A percentile compares a stretch with the other conserved stretches of the same genome.
These are phyloP conservation scores for Ochlodes sylvanus DNA, from an alignment of 2,888 invertebrate genomes.

Conservation along the genomic window DNA sequence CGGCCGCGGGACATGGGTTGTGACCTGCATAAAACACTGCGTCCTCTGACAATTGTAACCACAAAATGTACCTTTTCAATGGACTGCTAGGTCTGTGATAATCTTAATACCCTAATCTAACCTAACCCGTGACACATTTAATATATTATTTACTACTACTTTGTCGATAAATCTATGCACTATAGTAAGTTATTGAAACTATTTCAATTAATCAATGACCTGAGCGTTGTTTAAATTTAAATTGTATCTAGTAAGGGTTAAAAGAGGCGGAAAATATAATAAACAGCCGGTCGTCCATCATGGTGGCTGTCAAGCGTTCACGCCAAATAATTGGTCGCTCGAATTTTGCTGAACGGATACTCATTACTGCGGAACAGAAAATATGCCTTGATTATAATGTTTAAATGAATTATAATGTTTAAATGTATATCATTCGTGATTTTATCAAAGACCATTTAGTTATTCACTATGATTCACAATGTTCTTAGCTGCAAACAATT, in stretches of 20 bases:
- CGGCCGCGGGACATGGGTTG: too few relatives aligned
- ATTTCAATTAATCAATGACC: conserved; percentile 16
- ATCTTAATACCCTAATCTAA: too few relatives aligned
- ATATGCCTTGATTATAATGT: conserved; percentile 3
- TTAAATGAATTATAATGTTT: neutral
- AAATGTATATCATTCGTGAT: neutral
- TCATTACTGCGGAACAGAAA: conserved; percentile 48
- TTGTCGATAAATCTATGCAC: neutral
- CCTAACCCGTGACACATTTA: too few relatives aligned
- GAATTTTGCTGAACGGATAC: conserved; percentile 53
- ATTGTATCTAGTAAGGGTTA: conserved; percentile 32
- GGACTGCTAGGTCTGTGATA: too few relatives aligned
- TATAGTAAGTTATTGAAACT: neutral
- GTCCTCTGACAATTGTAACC: too few relatives aligned
- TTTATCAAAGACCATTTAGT: neutral
- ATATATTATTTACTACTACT: neutral
- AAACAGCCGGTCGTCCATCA: conserved; percentile 65
- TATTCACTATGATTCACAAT: too few relatives aligned
- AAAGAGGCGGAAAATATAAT: conserved; percentile 48
- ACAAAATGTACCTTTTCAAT: too few relatives aligned
- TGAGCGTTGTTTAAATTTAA: conserved; percentile 25
- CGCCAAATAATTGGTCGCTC: conserved; percentile 64
- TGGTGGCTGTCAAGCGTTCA: conserved; percentile 54
- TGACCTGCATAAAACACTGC: too few relatives aligned
- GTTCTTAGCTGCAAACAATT: too few relatives aligned